Conservation (phyloP, 2,113 vertebrate species). For the Meriones unguiculatus region DNA sequence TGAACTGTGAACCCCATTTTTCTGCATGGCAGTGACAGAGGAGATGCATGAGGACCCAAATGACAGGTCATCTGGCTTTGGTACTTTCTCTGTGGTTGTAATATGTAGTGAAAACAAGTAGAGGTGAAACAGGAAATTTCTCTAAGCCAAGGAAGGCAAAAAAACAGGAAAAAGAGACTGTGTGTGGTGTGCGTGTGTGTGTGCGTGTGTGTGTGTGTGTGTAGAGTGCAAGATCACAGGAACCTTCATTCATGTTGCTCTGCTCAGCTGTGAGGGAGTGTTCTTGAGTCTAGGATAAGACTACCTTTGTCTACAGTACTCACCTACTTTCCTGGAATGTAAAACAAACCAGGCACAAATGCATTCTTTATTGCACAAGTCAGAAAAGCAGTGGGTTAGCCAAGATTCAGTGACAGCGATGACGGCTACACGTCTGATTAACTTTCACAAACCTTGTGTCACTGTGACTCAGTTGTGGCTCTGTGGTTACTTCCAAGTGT, state of each 20-base stretch:
- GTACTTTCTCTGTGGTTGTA: background rate
- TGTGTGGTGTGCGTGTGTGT: background rate
- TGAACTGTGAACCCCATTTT: background rate
- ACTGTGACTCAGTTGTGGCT: background rate
- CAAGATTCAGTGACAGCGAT: constrained; percentile 59
- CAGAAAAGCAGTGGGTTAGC: constrained; percentile 50
- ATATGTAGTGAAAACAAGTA: background rate
- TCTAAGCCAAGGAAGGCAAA: background rate
- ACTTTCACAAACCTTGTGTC: constrained; percentile 33
- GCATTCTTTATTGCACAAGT: constrained; percentile 16
- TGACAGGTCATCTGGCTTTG: background rate
- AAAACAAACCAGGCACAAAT: constrained; percentile 37
- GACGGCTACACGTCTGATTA: constrained; percentile 66
- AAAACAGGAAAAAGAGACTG: background rate
- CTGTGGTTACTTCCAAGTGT: background rate
- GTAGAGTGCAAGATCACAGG: background rate
- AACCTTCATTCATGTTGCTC: background rate
- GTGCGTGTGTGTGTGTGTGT: background rate
- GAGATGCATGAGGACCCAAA: background rate
- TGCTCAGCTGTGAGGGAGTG: background rate
- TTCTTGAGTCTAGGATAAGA: background rate
- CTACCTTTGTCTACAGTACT: background rate
- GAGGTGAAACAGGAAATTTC: background rate
- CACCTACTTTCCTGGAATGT: background rate
- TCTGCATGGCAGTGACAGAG: background rate